phyloP scores from a whole-genome alignment of 2,888 invertebrate species.

The Abrostola tripartita region DNA sequence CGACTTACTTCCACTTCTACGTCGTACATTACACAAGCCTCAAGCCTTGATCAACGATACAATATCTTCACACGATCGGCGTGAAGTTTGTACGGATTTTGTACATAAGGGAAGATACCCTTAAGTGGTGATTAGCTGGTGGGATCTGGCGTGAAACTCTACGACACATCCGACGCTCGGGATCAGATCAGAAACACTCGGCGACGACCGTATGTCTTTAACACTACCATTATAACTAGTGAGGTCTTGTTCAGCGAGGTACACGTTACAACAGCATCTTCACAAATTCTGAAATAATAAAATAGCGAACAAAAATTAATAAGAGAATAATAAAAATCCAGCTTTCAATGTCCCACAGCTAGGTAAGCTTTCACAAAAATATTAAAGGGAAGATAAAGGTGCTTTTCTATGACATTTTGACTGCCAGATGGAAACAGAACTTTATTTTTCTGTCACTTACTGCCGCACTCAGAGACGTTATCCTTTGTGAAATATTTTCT shows the following conservation, averaged over 20 bases:
- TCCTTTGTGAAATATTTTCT: too few species aligned
- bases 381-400: too few species aligned
- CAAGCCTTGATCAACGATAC: constrained; percentile 8
- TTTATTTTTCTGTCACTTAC: too few species aligned
- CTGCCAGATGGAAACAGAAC: too few species aligned
- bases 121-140: not conserved
- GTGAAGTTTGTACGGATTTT: constrained; percentile 3
- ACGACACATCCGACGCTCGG: constrained; percentile 10
- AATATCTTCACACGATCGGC: not conserved
- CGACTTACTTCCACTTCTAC: constrained; percentile 28
- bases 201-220: constrained; percentile 43
- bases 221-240: constrained; percentile 72
- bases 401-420: too few species aligned
- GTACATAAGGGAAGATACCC: constrained; percentile 2
- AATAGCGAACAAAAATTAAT: too few species aligned
- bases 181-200: constrained; percentile 27
- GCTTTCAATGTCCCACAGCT: too few species aligned
- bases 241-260: constrained; percentile 72
- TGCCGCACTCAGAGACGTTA: too few species aligned
- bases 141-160: constrained; percentile 1
- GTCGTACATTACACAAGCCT: constrained; percentile 4
- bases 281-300: constrained; percentile 87
- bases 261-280: constrained; percentile 87
- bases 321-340: too few species aligned
- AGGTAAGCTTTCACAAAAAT: too few species aligned